phyloP scores from a whole-genome alignment of 2,888 invertebrate species.

The Thecocarcelia acutangulata region DNA sequence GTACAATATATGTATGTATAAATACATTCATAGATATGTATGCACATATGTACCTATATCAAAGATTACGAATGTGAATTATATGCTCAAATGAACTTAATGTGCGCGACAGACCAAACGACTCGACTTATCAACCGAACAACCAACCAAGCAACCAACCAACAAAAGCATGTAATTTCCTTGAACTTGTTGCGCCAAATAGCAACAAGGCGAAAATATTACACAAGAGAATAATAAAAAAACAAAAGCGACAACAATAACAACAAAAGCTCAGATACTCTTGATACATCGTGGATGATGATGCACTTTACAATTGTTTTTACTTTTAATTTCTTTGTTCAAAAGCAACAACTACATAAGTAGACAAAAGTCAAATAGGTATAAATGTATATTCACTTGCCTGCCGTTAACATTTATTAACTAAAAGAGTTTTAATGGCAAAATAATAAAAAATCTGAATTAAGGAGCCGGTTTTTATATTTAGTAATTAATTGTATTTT shows the following conservation, averaged over 20 bases:
- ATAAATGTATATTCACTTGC: neutral
- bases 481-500: no score
- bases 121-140: neutral
- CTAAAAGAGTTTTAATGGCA: no score
- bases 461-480: no score
- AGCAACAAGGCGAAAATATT: slow-evolving; percentile 43
- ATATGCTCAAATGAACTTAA: slow-evolving; percentile 35
- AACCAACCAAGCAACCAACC: slow-evolving; percentile 1
- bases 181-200: slow-evolving; percentile 71
- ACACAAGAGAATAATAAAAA: slow-evolving; percentile 38
- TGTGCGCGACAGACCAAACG: slow-evolving; percentile 15
- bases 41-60: neutral
- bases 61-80: slow-evolving; percentile 39
- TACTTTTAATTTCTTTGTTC: no score
- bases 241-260: slow-evolving; percentile 21
- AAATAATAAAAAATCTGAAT: no score
- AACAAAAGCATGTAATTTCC: slow-evolving; percentile 66
- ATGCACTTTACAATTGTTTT: slow-evolving; percentile 4
- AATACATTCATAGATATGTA: no score
- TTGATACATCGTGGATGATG: no score
- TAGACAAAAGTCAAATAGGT: neutral
- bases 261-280: neutral
- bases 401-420: no score
- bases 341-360: no score
- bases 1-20: neutral